These are phyloP conservation scores for Acanthurus tractus DNA, from an alignment of 2,797 vertebrate species.

Conservation along the genomic window DNA sequence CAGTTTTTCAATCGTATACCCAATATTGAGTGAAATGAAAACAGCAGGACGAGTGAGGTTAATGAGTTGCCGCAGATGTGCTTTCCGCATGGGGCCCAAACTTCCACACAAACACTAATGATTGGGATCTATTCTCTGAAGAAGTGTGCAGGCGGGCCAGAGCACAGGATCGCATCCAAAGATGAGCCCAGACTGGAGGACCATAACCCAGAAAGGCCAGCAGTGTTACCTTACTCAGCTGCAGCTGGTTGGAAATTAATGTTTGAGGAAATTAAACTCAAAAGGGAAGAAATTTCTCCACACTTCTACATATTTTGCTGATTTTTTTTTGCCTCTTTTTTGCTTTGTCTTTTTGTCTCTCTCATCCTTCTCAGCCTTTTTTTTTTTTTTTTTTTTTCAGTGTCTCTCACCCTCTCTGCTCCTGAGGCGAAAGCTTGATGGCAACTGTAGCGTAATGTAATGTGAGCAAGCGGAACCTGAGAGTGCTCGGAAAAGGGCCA, in stretches of 20 bases:
- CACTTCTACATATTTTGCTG: neutral
- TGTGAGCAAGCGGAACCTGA: constrained; percentile 79
- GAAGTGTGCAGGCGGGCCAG: constrained; percentile 18
- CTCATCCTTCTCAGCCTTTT: constrained; percentile 32
- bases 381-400: constrained; percentile 54
- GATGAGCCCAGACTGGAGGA: constrained; percentile 26
- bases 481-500: constrained; percentile 72
- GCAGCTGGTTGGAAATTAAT: constrained; percentile 48
- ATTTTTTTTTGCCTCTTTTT: constrained; percentile 3
- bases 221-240: constrained; percentile 31
- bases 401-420: constrained; percentile 63
- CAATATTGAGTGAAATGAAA: constrained; percentile 50
- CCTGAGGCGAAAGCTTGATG: constrained; percentile 76
- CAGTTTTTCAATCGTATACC: constrained; percentile 9
- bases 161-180: constrained; percentile 39
- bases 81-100: constrained; percentile 54
- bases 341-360: constrained; percentile 33
- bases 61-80: constrained; percentile 71
- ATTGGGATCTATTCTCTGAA: constrained; percentile 54
- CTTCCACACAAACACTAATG: constrained; percentile 53
- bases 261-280: constrained; percentile 35
- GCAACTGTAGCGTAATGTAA: constrained; percentile 82
- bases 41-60: constrained; percentile 57
- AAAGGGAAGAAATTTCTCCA: constrained; percentile 13
- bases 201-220: constrained; percentile 47